Conservation (phyloP, 1,140 invertebrate genomes). For the Amphibalanus amphitrite region DNA sequence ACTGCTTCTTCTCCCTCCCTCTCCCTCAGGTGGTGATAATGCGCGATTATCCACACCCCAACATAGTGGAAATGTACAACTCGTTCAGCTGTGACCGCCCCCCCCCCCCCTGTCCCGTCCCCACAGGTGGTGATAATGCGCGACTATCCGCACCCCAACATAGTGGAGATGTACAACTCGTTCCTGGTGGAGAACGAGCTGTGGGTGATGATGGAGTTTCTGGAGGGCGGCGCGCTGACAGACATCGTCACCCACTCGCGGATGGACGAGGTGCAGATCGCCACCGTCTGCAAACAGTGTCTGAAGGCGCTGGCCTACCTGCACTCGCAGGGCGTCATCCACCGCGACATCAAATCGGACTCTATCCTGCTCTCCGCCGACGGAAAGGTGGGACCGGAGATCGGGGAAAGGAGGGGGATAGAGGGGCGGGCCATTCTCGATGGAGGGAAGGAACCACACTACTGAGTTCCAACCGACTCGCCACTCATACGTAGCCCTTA, state of each 20-base stretch:
- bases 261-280: conserved; percentile 97
- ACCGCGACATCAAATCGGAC: conserved; percentile 96
- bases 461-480: too few relatives aligned
- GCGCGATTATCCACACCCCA: conserved; percentile 96
- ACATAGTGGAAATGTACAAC: conserved; percentile 98
- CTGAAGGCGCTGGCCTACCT: conserved; percentile 88
- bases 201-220: conserved; percentile 99
- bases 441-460: too few relatives aligned
- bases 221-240: conserved; percentile 92
- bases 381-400: conserved; percentile 48
- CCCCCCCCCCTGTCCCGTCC: too few relatives aligned
- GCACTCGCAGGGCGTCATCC: conserved; percentile 89
- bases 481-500: too few relatives aligned
- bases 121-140: conserved; percentile 94
- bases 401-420: too few relatives aligned
- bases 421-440: too few relatives aligned
- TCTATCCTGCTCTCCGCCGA: conserved; percentile 91
- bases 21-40: conserved; percentile 85
- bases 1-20: too few relatives aligned
- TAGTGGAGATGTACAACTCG: conserved; percentile 97
- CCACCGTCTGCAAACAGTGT: conserved; percentile 78
- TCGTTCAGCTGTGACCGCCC: too few relatives aligned
- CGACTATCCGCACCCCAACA: conserved; percentile 96
- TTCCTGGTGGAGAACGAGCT: conserved; percentile 93
- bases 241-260: conserved; percentile 80